Conservation (phyloP, 2,113 vertebrate genomes). For the Daboia siamensis region DNA sequence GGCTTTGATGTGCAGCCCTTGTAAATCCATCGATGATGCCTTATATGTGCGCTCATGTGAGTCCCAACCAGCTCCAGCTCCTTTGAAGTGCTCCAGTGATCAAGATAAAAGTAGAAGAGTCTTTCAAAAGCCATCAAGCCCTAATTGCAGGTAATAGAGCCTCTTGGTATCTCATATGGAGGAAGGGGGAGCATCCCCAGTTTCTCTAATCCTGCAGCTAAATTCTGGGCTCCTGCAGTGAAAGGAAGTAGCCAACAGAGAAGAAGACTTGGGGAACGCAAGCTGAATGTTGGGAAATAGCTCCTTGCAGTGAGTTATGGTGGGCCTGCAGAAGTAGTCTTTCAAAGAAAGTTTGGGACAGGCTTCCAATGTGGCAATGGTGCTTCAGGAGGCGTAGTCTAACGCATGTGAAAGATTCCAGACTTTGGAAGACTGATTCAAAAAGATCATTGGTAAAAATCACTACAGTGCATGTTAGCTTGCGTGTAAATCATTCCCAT, state of each 20-base stretch:
- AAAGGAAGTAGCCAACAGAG: conserved; percentile 12
- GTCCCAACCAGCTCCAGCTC: conserved; percentile 59
- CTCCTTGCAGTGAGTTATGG: background rate
- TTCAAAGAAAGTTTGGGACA: background rate
- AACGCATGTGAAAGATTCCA: background rate
- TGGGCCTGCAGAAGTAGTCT: background rate
- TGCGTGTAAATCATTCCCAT: background rate
- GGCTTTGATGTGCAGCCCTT: conserved; percentile 64
- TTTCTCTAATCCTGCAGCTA: conserved; percentile 46
- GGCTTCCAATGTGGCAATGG: background rate
- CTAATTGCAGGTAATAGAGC: conserved; percentile 73
- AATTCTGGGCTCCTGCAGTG: background rate
- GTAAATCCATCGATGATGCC: conserved; percentile 41
- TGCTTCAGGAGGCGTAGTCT: background rate
- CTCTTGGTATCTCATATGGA: conserved; percentile 37
- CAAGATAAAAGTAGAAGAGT: conserved; percentile 70
- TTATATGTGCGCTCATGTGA: conserved; percentile 63
- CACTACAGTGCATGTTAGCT: background rate
- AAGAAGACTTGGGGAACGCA: conserved; percentile 42
- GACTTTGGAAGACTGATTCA: background rate
- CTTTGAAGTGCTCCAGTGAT: conserved; percentile 74
- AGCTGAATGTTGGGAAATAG: conserved; percentile 46
- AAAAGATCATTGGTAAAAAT: background rate
- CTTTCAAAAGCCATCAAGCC: conserved; percentile 70
- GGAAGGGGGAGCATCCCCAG: conserved; percentile 30